phyloP scores from a whole-genome alignment of 2,888 invertebrate genomes.

The Chaetogeoica ovagalla region DNA sequence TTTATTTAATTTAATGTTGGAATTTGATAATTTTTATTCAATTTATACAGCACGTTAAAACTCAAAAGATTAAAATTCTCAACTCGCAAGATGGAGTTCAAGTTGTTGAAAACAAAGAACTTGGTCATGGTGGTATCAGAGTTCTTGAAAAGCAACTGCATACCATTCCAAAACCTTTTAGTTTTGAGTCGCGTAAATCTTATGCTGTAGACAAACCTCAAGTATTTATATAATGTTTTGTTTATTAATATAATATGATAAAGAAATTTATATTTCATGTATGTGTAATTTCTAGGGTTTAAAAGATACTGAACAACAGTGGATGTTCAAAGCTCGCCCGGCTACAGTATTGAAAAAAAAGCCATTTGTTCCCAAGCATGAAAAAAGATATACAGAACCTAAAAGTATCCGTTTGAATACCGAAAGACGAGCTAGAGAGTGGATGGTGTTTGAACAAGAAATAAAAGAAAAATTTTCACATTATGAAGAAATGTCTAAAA shows the following conservation, averaged over 20 bases:
- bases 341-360: slow-evolving; percentile 43
- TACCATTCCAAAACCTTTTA: slow-evolving; percentile 42
- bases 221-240: not conserved
- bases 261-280: not conserved
- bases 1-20: not conserved
- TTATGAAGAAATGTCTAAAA: slow-evolving; percentile 22
- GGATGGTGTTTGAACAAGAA: slow-evolving; percentile 48
- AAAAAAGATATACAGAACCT: slow-evolving; percentile 37
- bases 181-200: slow-evolving; percentile 40
- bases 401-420: slow-evolving; percentile 39
- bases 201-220: slow-evolving; percentile 11
- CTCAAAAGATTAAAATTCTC: slow-evolving; percentile 39
- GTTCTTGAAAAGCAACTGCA: slow-evolving; percentile 37
- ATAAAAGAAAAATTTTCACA: slow-evolving; percentile 43
- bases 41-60: slow-evolving; percentile 14
- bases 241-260: not conserved
- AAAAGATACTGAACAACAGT: slow-evolving; percentile 23
- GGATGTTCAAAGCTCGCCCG: slow-evolving; percentile 43
- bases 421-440: slow-evolving; percentile 43
- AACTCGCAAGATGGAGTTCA: slow-evolving; percentile 41
- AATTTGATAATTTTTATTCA: not conserved
- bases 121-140: slow-evolving; percentile 35
- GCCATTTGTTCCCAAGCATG: slow-evolving; percentile 38
- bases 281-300: not conserved
- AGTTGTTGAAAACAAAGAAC: slow-evolving; percentile 46